phyloP scores from a whole-genome alignment of 2,113 vertebrate species.

The Grallaria varia region DNA sequence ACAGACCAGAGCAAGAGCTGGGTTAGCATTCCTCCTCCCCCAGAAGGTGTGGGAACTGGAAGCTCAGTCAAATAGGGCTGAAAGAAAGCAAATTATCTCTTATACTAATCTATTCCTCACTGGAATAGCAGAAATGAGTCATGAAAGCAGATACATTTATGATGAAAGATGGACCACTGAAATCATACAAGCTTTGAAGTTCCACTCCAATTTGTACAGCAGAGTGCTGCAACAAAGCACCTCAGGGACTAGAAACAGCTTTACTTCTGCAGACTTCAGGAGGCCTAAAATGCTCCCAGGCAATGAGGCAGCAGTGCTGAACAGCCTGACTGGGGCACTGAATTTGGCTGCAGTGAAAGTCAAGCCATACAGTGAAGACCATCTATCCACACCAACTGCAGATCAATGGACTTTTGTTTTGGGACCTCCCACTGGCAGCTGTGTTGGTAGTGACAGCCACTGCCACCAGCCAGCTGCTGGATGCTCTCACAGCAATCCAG shows the following conservation, averaged over 20 bases:
- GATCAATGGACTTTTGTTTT: neutral
- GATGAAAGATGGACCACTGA: neutral
- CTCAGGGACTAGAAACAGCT: neutral
- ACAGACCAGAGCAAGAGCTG: slow-evolving; percentile 48
- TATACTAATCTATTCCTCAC: neutral
- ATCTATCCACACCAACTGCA: neutral
- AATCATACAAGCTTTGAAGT: neutral
- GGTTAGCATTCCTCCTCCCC: slow-evolving; percentile 43
- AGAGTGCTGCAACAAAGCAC: neutral
- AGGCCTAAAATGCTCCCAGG: neutral
- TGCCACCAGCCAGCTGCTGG: neutral
- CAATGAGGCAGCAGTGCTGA: neutral
- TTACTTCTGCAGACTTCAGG: neutral
- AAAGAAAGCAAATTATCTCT: neutral
- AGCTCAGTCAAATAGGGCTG: neutral
- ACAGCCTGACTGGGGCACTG: neutral
- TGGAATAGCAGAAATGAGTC: neutral
- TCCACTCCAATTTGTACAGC: neutral
- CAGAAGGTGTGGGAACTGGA: neutral
- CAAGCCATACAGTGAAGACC: neutral
- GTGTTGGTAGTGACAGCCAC: neutral
- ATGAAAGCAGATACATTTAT: neutral
- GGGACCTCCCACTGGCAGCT: neutral
- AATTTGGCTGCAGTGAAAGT: neutral
- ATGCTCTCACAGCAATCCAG: neutral